These are phyloP conservation scores for Grus americana DNA, from an alignment of 2,113 vertebrate species.

Conservation along the genomic window DNA sequence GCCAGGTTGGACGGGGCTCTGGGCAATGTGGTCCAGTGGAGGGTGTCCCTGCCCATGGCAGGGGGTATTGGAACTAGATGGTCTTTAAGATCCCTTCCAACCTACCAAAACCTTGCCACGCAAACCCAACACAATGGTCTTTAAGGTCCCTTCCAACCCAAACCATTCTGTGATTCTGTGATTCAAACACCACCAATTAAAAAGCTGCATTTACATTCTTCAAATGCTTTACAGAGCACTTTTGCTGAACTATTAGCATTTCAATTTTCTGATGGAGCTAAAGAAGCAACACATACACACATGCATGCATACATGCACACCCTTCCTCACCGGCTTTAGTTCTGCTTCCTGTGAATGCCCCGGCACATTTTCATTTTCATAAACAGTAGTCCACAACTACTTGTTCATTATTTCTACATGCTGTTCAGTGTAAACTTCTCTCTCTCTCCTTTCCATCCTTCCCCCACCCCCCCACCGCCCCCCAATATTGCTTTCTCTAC, in stretches of 20 bases:
- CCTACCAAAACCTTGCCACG: no score
- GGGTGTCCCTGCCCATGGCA: no score
- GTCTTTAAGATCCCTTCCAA: no score
- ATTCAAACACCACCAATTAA: not conserved
- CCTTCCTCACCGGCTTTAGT: not conserved
- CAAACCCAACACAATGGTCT: no score
- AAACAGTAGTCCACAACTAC: not conserved
- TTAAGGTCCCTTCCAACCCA: no score
- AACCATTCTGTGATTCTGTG: no score
- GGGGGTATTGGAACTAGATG: no score
- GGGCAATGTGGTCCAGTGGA: no score
- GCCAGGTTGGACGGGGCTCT: no score
- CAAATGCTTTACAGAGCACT: not conserved
- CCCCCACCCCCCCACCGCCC: no score
- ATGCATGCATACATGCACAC: rapidly evolving
- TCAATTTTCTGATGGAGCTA: not conserved
- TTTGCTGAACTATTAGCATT: not conserved
- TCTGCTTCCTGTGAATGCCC: not conserved
- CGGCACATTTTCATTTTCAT: not conserved
- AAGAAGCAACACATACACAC: not conserved
- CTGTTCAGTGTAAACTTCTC: not conserved
- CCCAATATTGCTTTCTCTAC: not conserved
- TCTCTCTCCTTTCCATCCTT: not conserved
- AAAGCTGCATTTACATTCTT: not conserved
- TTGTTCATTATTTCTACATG: not conserved